Evolutionary conservation across 1,140 invertebrate genomes (phyloP).

Genomic region (Drosophila sp.): DNA sequence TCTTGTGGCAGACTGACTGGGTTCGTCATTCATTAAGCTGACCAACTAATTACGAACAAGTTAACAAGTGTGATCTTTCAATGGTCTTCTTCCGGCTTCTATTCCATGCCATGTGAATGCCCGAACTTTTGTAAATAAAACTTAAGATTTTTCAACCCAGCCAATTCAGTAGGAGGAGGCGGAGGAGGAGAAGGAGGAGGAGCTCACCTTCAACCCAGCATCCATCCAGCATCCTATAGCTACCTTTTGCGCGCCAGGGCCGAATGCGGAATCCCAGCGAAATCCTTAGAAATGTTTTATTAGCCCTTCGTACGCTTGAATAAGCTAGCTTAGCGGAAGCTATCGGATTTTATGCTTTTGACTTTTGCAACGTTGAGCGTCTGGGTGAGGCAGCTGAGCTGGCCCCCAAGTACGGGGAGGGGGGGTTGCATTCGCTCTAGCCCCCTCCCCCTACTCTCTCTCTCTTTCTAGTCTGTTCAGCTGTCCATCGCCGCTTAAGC

Average conservation of each 20-base stretch:
- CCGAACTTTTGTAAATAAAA: conserved; percentile 54
- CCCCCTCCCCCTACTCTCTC: neutral
- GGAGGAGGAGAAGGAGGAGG: too few species aligned
- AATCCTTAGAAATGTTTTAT: conserved; percentile 82
- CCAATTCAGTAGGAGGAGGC: neutral
- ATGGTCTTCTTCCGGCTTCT: conserved; percentile 24
- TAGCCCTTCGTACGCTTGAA: conserved; percentile 79
- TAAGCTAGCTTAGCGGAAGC: conserved; percentile 81
- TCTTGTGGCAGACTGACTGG: conserved; percentile 1
- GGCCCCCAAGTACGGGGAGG: conserved; percentile 8
- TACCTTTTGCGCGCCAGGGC: conserved; percentile 32
- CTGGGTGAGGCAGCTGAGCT: conserved; percentile 33
- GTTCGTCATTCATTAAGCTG: conserved; percentile 41
- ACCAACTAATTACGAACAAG: conserved; percentile 71
- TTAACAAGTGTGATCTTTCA: conserved; percentile 60
- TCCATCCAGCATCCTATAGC: neutral
- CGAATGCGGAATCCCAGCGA: conserved; percentile 62
- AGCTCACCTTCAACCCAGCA: too few species aligned
- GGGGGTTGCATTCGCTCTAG: conserved; percentile 50
- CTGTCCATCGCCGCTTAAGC: conserved; percentile 63
- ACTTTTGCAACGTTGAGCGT: conserved; percentile 69
- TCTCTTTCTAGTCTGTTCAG: conserved; percentile 29
- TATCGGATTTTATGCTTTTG: conserved; percentile 81
- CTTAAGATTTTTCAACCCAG: conserved; percentile 36
- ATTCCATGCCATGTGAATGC: conserved; percentile 29